Evolutionary conservation across 2,797 vertebrate genomes (phyloP).

Genomic region (Falco berigora): DNA sequence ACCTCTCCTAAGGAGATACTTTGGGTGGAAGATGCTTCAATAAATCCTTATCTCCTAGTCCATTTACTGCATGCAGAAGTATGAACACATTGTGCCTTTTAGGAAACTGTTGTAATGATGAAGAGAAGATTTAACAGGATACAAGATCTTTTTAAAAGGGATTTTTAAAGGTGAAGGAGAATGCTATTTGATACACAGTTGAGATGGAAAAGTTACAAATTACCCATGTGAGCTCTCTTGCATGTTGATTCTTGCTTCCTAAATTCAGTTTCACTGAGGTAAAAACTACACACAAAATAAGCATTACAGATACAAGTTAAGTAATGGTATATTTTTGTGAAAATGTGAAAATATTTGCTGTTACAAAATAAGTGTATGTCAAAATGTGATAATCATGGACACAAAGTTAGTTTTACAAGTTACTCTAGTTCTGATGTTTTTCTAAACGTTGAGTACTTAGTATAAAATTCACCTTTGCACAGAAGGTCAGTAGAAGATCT

Average conservation of each 20-base stretch:
- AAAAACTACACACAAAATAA: neutral
- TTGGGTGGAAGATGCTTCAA: conserved; percentile 56
- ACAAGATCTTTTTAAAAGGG: neutral
- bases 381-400: neutral
- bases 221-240: conserved; percentile 3
- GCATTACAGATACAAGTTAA: neutral
- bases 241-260: conserved; percentile 30
- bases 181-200: neutral
- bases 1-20: conserved; percentile 62
- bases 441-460: neutral
- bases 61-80: conserved; percentile 74
- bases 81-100: conserved; percentile 72
- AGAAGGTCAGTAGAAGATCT: neutral
- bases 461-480: conserved; percentile 9
- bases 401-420: neutral
- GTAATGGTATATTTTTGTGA: conserved; percentile 41
- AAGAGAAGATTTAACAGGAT: conserved; percentile 53
- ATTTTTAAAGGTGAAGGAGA: conserved; percentile 10
- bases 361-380: conserved; percentile 20
- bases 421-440: neutral
- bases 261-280: neutral
- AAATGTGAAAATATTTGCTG: conserved; percentile 38
- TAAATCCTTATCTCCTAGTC: conserved; percentile 64
- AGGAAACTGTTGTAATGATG: conserved; percentile 27
- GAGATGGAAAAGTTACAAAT: neutral